These are phyloP conservation scores for Nymphicus hollandicus DNA, from an alignment of 2,113 vertebrate genomes.

Conservation along the genomic window DNA sequence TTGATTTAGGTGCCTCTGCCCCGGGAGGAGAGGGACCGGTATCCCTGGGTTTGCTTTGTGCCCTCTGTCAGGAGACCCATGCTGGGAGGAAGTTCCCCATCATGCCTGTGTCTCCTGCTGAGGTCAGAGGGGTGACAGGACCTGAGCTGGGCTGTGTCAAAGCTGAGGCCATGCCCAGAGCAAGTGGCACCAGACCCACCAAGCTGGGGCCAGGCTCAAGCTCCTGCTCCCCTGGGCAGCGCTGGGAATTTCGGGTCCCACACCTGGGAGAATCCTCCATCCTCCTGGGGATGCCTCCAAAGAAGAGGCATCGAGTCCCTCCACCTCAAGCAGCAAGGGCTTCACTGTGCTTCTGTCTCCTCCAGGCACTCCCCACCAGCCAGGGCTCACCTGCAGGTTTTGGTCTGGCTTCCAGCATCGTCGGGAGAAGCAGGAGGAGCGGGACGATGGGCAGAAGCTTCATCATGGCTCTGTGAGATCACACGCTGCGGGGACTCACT, in stretches of 20 bases:
- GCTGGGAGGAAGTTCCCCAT: not conserved
- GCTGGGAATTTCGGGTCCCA: fast-evolving
- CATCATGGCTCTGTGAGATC: conserved; percentile 38
- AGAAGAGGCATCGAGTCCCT: not conserved
- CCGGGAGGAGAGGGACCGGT: not conserved
- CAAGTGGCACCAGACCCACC: not conserved
- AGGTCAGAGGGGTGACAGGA: not conserved
- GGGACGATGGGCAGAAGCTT: conserved; percentile 40
- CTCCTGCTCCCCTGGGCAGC: fast-evolving
- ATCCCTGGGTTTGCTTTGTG: not conserved
- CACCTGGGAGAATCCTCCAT: fast-evolving
- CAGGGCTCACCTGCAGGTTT: conserved; percentile 66
- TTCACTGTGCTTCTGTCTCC: not conserved
- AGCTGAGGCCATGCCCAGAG: not conserved
- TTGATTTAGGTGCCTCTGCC: not conserved
- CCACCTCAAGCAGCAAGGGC: not conserved
- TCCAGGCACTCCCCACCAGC: not conserved
- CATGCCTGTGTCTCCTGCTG: fast-evolving
- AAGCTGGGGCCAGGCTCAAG: not conserved
- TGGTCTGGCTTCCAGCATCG: conserved; percentile 64
- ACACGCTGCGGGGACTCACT: not conserved
- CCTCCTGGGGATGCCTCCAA: not conserved
- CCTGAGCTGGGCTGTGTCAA: not conserved
- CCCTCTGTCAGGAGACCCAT: not conserved
- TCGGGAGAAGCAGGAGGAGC: conserved; percentile 72